Percentiles rank a stretch among this genome's conserved stretches.
phyloP scores from a whole-genome alignment of 2,888 invertebrate species.

The Tipula unca region DNA sequence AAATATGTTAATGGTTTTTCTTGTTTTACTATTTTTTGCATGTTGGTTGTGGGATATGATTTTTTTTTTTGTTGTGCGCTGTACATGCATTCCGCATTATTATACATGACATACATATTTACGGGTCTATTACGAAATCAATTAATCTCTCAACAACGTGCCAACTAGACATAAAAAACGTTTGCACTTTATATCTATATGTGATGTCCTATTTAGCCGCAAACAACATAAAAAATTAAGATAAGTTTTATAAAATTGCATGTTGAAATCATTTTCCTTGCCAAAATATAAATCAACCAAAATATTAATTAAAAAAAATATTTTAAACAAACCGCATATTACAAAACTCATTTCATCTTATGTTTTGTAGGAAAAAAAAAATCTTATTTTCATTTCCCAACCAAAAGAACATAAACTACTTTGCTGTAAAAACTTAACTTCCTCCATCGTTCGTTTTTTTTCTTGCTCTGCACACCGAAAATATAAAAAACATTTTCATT shows the following conservation, averaged over 20 bases:
- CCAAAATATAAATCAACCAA: background rate
- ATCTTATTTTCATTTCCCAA: background rate
- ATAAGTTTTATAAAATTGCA: background rate
- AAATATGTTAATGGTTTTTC: background rate
- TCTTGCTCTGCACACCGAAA: background rate
- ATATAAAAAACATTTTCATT: background rate
- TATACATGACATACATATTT: background rate
- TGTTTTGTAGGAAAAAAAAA: background rate
- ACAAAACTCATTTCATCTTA: background rate
- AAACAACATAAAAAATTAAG: background rate
- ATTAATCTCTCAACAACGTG: background rate
- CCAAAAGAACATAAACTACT: background rate
- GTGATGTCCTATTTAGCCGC: background rate
- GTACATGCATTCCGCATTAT: background rate
- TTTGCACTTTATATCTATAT: background rate
- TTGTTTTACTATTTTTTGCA: background rate
- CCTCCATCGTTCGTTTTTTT: background rate
- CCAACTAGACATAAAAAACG: background rate
- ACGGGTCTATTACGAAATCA: background rate
- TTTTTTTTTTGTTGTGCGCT: background rate
- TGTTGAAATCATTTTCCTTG: background rate
- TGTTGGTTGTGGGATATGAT: background rate
- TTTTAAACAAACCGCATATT: conserved; percentile 9
- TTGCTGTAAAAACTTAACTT: background rate
- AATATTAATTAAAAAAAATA: background rate